Base-by-base conservation (phyloP, 2,888 invertebrate genomes). In the Thumatha senex region DNA sequence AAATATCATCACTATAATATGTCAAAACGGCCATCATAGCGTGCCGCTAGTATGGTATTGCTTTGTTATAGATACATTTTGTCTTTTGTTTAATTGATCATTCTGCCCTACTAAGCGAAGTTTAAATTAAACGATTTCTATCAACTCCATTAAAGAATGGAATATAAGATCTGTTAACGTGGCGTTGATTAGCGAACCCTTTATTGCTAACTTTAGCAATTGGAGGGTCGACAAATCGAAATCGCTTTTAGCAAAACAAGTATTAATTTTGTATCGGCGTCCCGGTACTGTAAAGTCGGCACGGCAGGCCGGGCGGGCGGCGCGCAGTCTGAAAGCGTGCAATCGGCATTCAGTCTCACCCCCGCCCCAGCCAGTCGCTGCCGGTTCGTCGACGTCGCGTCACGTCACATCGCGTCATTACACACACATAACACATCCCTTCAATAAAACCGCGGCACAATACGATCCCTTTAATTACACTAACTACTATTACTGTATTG, bases 181-280 rank as follows among this genome's bases (percentile, higher is more conserved):
- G 59, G 74, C 79, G 81, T 82, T 85, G 82, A 85, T 84, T 83
- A 84, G 78, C 70, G 72, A 83, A 84, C 82, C 86, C 87, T 89
- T 88, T 88, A 89, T 88, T 87, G 85, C 84, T 81, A 89, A 89
- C 89, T 89, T 90, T 89, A 73, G 77, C 86, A 83, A 89, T 89
- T 86, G 80, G 76, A 78, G 78, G 82, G 80, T 84, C 87, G 84
- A 89, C 89, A 89, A 91, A 90, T 89, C 90, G 89, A 87, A 89
- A 89, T 89, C 85, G 87, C 85, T 89, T 88, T 89, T 87, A 86
- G 86, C 84, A 86, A 89, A 89, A 89, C 87, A 89, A 89, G 90
- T 90, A 90, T 90, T 90, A 90, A 90, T 89, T 89, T 88, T 88
- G 89, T 89, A 89, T 89, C 87, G 87, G 82, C 77, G 79, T 82